Evolutionary conservation across 2,113 vertebrate species (phyloP), one percentile per base, ranked within the genome.

Genomic region (Ictalurus punctatus): DNA sequence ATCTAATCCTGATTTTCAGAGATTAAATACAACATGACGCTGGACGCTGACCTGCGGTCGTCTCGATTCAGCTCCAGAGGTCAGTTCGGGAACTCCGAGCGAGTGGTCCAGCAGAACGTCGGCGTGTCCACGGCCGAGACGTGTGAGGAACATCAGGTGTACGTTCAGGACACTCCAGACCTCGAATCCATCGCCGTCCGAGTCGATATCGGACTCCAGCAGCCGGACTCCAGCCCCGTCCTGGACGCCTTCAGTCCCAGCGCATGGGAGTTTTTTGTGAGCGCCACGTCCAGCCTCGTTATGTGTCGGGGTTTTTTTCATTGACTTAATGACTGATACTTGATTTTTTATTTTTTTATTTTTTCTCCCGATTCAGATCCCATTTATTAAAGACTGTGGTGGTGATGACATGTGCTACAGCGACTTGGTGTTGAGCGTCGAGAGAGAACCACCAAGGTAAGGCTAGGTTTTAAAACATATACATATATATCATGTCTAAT

Each of bases 321-420:
- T 54, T 56, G 19, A 19, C 19, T 58, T 73, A 58, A 19, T 86
- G 52, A 44, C 21, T 30, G 27, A n/a, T 74, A 61, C 1, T 56
- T 74, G 40, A 44, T 44, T 44, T 44, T 6, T 40, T 44, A 44
- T 9, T 61, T 84, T 17, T 52, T 61, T 27, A 0, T 1, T 83
- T n/a, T n/a, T n/a, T n/a, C n/a, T n/a, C n/a, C 90, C 88, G 67
- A 44, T 44, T 0, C 86, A 98, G 97, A 95, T 97, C 90, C 96
- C 97, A 54, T 97, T 97, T 92, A 88, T 96, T 65, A 97, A 97
- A 92, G 96, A 97, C 27, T 98, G 97, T 84, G 97, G 96, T 80
- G 93, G 94, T 37, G 97, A 97, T 91, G 95, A 96, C 34, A 65
- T 96, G 58, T 98, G 97, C 90, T 88, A 93, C 74, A 94, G 95